phyloP scores from a whole-genome alignment of 2,797 vertebrate species.

The Acestrorhynchus altus region DNA sequence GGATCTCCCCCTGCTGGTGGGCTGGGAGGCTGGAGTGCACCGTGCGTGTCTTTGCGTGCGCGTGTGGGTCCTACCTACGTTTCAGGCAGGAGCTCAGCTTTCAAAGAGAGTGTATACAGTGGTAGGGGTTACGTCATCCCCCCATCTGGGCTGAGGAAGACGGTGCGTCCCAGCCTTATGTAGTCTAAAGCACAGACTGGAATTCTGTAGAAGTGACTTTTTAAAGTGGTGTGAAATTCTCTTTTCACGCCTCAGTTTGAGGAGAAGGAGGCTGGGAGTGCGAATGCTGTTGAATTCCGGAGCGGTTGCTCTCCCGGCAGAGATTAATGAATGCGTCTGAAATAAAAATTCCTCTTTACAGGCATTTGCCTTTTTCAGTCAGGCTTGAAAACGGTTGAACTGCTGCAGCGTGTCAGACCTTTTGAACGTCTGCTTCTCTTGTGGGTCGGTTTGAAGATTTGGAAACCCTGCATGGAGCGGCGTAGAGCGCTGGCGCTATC shows the following conservation, averaged over 20 bases:
- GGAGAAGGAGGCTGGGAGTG: neutral
- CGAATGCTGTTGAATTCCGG: slow-evolving; percentile 1
- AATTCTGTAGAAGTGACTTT: neutral
- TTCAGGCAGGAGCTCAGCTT: slow-evolving; percentile 23
- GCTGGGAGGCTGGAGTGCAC: slow-evolving; percentile 42
- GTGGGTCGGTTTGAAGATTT: neutral
- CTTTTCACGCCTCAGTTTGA: neutral
- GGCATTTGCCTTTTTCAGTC: neutral
- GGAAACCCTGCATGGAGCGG: neutral
- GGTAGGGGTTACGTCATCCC: slow-evolving; percentile 17
- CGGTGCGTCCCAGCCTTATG: neutral
- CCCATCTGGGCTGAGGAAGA: neutral
- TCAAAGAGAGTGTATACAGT: neutral
- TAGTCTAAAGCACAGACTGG: slow-evolving; percentile 13
- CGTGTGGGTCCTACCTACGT: slow-evolving; percentile 16
- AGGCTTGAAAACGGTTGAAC: neutral
- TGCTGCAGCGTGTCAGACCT: neutral
- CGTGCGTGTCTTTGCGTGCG: neutral
- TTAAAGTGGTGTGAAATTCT: neutral
- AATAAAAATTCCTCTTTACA: neutral
- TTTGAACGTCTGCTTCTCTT: neutral
- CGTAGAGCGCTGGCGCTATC: neutral
- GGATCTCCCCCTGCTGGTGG: slow-evolving; percentile 68
- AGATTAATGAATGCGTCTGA: neutral
- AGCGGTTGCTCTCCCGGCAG: neutral